phyloP scores from a whole-genome alignment of 30 jellyfish, hydroid and myxozoan species.

The Turritopsis rubra region DNA sequence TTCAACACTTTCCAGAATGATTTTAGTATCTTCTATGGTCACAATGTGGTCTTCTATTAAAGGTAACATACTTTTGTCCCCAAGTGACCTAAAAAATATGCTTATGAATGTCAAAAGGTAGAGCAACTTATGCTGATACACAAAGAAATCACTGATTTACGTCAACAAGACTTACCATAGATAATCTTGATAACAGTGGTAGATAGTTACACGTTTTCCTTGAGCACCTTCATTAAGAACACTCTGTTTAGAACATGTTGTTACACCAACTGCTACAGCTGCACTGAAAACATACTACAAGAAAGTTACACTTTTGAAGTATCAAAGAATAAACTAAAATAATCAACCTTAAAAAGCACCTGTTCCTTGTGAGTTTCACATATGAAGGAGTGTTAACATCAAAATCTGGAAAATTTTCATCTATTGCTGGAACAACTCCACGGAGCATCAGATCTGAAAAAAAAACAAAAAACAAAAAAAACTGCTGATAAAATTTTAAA shows the following conservation, averaged over 20 bases:
- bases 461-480: not conserved
- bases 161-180: slow-evolving; percentile 45
- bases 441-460: slow-evolving; percentile 83
- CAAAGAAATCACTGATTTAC: too few relatives aligned
- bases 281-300: slow-evolving; percentile 41
- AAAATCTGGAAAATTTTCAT: slow-evolving; percentile 37
- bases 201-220: slow-evolving; percentile 70
- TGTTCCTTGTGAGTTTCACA: slow-evolving; percentile 61
- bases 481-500: not conserved
- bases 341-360: slow-evolving; percentile 29
- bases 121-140: too few relatives aligned
- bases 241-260: slow-evolving; percentile 51
- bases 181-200: slow-evolving; percentile 72
- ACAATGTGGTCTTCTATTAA: not conserved
- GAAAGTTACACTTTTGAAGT: not conserved
- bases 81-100: slow-evolving; percentile 11
- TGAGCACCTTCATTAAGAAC: slow-evolving; percentile 53
- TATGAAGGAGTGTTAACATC: slow-evolving; percentile 33
- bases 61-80: slow-evolving; percentile 13
- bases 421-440: slow-evolving; percentile 50
- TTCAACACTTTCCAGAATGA: not conserved
- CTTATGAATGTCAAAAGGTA: too few relatives aligned
- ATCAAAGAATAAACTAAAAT: not conserved
- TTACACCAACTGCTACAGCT: slow-evolving; percentile 80
- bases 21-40: not conserved